Conservation (phyloP, 2,797 vertebrate species). For the Xenopus petersii region DNA sequence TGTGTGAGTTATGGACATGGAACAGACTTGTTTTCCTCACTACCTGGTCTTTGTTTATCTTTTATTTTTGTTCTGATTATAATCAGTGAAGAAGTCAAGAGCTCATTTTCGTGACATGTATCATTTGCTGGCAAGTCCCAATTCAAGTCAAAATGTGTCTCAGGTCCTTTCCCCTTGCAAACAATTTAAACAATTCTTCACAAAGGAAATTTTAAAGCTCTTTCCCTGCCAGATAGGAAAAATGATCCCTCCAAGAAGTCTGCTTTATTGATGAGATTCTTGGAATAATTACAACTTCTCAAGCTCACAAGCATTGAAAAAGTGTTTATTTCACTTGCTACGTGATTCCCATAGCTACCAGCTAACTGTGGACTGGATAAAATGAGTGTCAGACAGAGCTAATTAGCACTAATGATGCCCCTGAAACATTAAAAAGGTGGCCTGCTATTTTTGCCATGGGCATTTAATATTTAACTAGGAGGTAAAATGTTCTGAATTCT, state of each 20-base stretch:
- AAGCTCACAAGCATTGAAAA: conserved; percentile 24
- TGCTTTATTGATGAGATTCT: conserved; percentile 26
- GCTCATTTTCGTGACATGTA: too few relatives aligned
- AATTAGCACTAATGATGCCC: conserved; percentile 66
- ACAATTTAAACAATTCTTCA: not conserved
- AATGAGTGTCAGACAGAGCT: conserved; percentile 61
- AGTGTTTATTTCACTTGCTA: conserved; percentile 43
- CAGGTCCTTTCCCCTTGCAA: not conserved
- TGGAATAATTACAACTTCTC: conserved; percentile 26
- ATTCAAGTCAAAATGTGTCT: not conserved
- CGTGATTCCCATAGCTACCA: conserved; percentile 56
- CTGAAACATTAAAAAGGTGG: conserved; percentile 52
- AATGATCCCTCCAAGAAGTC: conserved; percentile 2
- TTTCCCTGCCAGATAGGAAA: not conserved
- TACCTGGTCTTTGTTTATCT: too few relatives aligned
- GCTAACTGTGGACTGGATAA: conserved; percentile 58
- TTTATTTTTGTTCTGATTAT: too few relatives aligned
- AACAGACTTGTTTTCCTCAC: too few relatives aligned
- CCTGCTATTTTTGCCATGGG: conserved; percentile 6
- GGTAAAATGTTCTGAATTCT: conserved; percentile 15
- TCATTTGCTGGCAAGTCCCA: too few relatives aligned
- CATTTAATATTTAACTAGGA: conserved; percentile 27
- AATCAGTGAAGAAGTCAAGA: too few relatives aligned
- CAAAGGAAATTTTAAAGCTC: conserved; percentile 15
- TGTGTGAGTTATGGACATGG: too few relatives aligned